These are phyloP conservation scores for Barnardius zonarius DNA, from an alignment of 2,113 vertebrate species.

Conservation along the genomic window DNA sequence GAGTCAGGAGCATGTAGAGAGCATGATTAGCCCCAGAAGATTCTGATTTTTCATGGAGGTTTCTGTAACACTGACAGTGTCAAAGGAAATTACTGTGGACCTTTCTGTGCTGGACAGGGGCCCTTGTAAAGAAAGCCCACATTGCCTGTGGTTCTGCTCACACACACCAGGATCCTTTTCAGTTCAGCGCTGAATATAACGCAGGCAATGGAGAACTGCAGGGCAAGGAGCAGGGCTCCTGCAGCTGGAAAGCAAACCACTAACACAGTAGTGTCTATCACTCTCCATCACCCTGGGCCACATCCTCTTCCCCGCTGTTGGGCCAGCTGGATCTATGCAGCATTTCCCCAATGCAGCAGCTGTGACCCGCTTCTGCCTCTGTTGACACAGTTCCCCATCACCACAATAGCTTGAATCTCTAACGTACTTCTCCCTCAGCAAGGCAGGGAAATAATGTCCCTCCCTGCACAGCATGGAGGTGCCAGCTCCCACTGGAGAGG, in stretches of 20 bases:
- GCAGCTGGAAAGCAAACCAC: neutral
- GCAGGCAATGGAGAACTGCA: neutral
- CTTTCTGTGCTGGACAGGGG: neutral
- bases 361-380: neutral
- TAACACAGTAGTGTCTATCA: neutral
- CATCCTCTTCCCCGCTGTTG: neutral
- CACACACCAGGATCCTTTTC: neutral
- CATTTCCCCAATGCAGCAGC: neutral
- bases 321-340: neutral
- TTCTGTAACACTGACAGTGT: neutral
- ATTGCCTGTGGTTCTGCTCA: neutral
- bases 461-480: neutral
- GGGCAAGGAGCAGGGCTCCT: fast-evolving
- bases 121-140: neutral
- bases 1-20: neutral
- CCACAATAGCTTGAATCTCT: neutral
- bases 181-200: neutral
- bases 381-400: neutral
- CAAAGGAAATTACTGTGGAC: neutral
- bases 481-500: neutral
- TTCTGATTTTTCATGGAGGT: neutral
- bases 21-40: neutral
- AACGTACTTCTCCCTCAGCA: neutral
- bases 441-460: neutral
- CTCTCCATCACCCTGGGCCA: neutral